Conservation (phyloP, 1,140 invertebrate species). For the Eurytemora carolleeae region DNA sequence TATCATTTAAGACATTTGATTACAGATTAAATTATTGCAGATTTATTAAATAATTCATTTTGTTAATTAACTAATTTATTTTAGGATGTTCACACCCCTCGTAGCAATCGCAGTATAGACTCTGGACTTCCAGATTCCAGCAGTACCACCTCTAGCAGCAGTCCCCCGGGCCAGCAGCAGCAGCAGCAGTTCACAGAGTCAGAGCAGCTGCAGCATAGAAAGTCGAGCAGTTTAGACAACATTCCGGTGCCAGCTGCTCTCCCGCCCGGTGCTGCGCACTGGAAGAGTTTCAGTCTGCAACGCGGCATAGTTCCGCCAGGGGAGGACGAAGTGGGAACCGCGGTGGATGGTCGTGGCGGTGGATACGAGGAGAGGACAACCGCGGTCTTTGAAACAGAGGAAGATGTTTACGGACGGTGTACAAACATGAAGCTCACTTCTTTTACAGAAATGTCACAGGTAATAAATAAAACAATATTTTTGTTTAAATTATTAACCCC, state of each 20-base stretch:
- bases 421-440: slow-evolving; percentile 11
- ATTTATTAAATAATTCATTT: no score
- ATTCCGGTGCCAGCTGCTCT: background rate
- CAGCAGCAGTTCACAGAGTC: background rate
- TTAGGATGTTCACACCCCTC: slow-evolving; percentile 12
- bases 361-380: background rate
- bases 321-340: background rate
- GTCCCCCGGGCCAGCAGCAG: slow-evolving; percentile 3
- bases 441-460: background rate
- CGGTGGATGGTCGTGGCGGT: background rate
- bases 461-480: no score
- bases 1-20: no score
- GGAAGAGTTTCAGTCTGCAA: slow-evolving; percentile 11
- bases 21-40: no score
- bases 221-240: slow-evolving; percentile 9
- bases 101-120: slow-evolving; percentile 10
- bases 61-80: background rate
- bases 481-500: no score
- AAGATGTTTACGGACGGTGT: slow-evolving; percentile 13
- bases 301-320: background rate
- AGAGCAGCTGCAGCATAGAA: slow-evolving; percentile 3
- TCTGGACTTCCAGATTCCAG: slow-evolving; percentile 11
- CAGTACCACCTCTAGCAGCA: slow-evolving; percentile 1
- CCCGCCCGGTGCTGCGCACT: background rate
- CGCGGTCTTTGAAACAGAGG: background rate